Evolutionary conservation across 2,113 vertebrate genomes (phyloP).

Genomic region (Gavialis gangeticus): DNA sequence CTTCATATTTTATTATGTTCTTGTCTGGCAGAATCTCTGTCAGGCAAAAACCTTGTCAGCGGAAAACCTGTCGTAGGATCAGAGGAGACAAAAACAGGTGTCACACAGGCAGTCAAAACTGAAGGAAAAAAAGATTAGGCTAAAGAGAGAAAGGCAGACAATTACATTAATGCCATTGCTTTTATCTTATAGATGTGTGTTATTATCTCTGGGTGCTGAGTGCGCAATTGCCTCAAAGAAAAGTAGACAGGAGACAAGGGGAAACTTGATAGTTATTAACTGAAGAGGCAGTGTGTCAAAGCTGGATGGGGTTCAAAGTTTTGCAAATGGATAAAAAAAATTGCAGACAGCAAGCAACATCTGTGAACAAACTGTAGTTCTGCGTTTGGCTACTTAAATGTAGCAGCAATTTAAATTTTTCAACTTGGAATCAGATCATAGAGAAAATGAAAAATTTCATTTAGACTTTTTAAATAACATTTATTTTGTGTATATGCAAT

Average conservation of each 20-base stretch:
- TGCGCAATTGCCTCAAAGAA: conserved; percentile 88
- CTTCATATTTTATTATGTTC: conserved; percentile 98
- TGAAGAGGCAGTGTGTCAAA: conserved; percentile 87
- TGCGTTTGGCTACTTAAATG: conserved; percentile 82
- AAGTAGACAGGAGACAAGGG: conserved; percentile 87
- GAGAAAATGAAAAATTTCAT: conserved; percentile 82
- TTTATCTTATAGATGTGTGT: conserved; percentile 92
- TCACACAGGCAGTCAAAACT: conserved; percentile 93
- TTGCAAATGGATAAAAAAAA: conserved; percentile 80
- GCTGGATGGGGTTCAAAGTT: conserved; percentile 90
- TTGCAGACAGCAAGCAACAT: conserved; percentile 77
- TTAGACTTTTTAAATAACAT: conserved; percentile 73
- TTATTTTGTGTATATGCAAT: conserved; percentile 72
- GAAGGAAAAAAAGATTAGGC: conserved; percentile 87
- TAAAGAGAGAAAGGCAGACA: conserved; percentile 90
- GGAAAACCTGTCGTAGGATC: conserved; percentile 89
- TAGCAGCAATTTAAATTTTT: conserved; percentile 79
- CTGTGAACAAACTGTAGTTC: conserved; percentile 79
- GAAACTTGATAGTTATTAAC: conserved; percentile 92
- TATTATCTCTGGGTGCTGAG: conserved; percentile 91
- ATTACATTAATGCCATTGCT: conserved; percentile 92
- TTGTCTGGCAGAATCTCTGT: conserved; percentile 92
- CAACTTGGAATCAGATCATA: conserved; percentile 86
- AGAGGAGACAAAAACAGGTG: conserved; percentile 96
- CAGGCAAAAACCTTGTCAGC: conserved; percentile 94